These are phyloP conservation scores for Pammene fasciana DNA, from an alignment of 2,888 invertebrate species.

Conservation along the genomic window DNA sequence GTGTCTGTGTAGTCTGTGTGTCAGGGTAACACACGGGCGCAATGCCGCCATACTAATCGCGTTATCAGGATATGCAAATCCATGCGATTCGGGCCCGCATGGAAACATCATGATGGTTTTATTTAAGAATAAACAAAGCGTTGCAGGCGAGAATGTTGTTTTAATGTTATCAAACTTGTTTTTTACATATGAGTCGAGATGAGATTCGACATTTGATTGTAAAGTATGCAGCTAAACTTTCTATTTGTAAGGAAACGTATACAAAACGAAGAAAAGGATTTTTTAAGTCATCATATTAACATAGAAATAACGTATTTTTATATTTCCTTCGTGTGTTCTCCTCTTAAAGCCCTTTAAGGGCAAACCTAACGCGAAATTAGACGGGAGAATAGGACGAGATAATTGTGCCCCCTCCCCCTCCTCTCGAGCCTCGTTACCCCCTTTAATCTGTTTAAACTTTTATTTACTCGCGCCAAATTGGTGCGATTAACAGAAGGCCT, in stretches of 20 bases:
- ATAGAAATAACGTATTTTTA: not conserved
- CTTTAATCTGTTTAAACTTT: conserved; percentile 82
- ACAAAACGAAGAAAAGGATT: too few relatives aligned
- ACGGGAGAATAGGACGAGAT: conserved; percentile 80
- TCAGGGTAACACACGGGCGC: too few relatives aligned
- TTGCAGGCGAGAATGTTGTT: conserved; percentile 12
- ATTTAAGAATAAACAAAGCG: conserved; percentile 21
- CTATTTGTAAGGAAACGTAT: too few relatives aligned
- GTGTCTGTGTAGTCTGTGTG: too few relatives aligned
- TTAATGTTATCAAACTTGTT: not conserved
- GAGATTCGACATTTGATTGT: too few relatives aligned
- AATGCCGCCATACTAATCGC: not conserved
- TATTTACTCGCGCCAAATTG: conserved; percentile 76
- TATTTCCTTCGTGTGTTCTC: conserved; percentile 18
- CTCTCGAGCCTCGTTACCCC: conserved; percentile 65
- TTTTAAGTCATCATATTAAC: too few relatives aligned
- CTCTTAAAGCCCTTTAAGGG: conserved; percentile 36
- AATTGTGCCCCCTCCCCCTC: conserved; percentile 64
- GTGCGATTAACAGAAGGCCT: conserved; percentile 68
- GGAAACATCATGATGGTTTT: conserved; percentile 8
- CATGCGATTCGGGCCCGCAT: conserved; percentile 33
- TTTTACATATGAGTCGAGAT: not conserved
- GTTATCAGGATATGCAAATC: conserved; percentile 35
- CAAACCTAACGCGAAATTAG: conserved; percentile 75
- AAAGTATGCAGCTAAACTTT: too few relatives aligned